Percentiles rank a stretch among this genome's conserved stretches.
These are phyloP conservation scores for Tiphia femorata DNA, from an alignment of 2,888 invertebrate species.

Conservation along the genomic window DNA sequence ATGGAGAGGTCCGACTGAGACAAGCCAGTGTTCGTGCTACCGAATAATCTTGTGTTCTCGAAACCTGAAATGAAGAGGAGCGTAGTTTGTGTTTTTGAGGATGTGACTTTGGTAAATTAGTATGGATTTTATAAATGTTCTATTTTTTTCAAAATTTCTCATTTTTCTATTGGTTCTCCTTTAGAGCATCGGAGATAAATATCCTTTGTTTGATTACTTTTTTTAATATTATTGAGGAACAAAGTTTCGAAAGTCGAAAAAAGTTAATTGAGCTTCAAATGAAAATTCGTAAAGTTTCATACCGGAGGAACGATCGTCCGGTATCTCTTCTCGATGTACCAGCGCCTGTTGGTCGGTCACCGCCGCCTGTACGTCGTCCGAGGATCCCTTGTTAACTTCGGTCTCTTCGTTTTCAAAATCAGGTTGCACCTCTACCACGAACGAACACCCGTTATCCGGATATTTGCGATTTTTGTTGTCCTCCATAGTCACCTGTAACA, in stretches of 20 bases:
- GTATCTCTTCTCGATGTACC: conserved; percentile 69
- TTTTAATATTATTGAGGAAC: too few relatives aligned
- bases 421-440: conserved; percentile 63
- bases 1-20: conserved; percentile 86
- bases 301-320: conserved; percentile 57
- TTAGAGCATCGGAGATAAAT: too few relatives aligned
- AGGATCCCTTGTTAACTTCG: conserved; percentile 49
- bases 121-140: too few relatives aligned
- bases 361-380: conserved; percentile 50
- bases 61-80: conserved; percentile 55
- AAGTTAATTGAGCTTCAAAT: too few relatives aligned
- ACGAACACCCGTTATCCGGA: conserved; percentile 61
- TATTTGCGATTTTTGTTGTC: conserved; percentile 55
- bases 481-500: conserved; percentile 61
- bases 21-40: conserved; percentile 80
- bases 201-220: too few relatives aligned
- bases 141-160: too few relatives aligned
- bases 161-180: too few relatives aligned
- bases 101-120: too few relatives aligned
- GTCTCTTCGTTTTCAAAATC: conserved; percentile 53
- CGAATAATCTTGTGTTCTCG: conserved; percentile 68
- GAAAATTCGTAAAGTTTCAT: too few relatives aligned
- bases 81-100: too few relatives aligned
- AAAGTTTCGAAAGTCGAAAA: too few relatives aligned
- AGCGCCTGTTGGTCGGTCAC: conserved; percentile 71